Conservation (phyloP, 2,888 invertebrate genomes). For the Orchesellides sinensis region DNA sequence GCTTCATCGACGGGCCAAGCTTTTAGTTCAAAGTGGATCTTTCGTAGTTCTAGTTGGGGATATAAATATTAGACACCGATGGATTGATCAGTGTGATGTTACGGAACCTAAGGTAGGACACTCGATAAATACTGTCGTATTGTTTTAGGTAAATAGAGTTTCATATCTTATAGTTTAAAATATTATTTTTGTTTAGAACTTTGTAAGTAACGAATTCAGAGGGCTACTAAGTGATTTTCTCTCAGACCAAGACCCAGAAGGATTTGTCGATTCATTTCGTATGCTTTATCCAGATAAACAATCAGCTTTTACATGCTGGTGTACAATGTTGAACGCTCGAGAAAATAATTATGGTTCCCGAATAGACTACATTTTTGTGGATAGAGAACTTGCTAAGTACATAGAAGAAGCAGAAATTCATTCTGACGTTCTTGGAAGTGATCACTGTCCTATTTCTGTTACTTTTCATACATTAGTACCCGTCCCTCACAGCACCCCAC, state of each 20-base stretch:
- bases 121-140: not conserved
- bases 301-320: slow-evolving; percentile 70
- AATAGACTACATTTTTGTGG: slow-evolving; percentile 70
- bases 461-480: slow-evolving; percentile 62
- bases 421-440: slow-evolving; percentile 66
- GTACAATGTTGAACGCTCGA: slow-evolving; percentile 64
- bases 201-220: slow-evolving; percentile 38
- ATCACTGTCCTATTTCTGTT: slow-evolving; percentile 71
- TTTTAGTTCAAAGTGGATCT: slow-evolving; percentile 51
- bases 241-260: not conserved
- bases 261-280: slow-evolving; percentile 68
- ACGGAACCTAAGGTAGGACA: slow-evolving; percentile 37
- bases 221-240: slow-evolving; percentile 53
- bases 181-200: slow-evolving; percentile 43
- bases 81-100: slow-evolving; percentile 58
- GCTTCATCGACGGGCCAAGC: slow-evolving; percentile 51
- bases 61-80: slow-evolving; percentile 66
- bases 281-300: slow-evolving; percentile 45
- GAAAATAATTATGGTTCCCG: slow-evolving; percentile 71
- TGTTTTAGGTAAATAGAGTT: not conserved
- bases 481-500: slow-evolving; percentile 1
- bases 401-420: slow-evolving; percentile 65
- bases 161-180: not conserved
- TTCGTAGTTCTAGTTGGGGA: slow-evolving; percentile 70
- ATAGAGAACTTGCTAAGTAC: slow-evolving; percentile 57